Evolutionary conservation across 1,140 invertebrate genomes (phyloP), one percentile per base, ranked within the genome.

Genomic region (Dendrolimus punctatus): DNA sequence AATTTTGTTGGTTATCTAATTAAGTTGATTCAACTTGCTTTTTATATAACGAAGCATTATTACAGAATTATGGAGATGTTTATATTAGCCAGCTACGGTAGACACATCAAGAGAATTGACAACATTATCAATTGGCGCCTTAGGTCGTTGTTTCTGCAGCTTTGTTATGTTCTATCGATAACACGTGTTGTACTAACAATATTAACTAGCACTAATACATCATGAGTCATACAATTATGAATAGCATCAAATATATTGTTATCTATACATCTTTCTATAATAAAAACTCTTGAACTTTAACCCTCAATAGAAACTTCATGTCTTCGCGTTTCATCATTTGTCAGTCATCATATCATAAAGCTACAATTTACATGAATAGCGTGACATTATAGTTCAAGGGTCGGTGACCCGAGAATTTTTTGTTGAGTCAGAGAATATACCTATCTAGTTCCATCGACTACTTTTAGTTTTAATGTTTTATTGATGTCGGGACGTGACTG

Each of bases 401-500:
- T 60, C 60, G 48, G 36, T 54, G 55, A 62, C 60, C 59, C 55
- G 36, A 10, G 10, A 49, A 45, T 53, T 46, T 54, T 50, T 23
- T 23, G 23, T 23, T 23, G 23, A 23, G 23, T 23, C 44, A 40
- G 45, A 45, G 39, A 23, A 47, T 57, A 42, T 52, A 47, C 46
- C 51, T 49, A 40, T 40, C 37, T 10, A 43, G 46, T 51, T 47
- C 49, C 46, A 51, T 52, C 41, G 49, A 50, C 42, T 9, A 8
- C 49, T 53, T 48, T 50, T 47, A 53, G 52, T 58, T 56, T 54
- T 41, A 56, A 52, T 64, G 44, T 60, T 57, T 65, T 55, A 65
- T 54, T 45, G 49, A 61, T 53, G 51, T 44, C 58, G 48, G 57
- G 57, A 69, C 71, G 66, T 76, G 73, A 75, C 62, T 63, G 61